These are phyloP conservation scores for Oegoconia quadripuncta DNA, from an alignment of 2,888 invertebrate genomes.

Conservation along the genomic window DNA sequence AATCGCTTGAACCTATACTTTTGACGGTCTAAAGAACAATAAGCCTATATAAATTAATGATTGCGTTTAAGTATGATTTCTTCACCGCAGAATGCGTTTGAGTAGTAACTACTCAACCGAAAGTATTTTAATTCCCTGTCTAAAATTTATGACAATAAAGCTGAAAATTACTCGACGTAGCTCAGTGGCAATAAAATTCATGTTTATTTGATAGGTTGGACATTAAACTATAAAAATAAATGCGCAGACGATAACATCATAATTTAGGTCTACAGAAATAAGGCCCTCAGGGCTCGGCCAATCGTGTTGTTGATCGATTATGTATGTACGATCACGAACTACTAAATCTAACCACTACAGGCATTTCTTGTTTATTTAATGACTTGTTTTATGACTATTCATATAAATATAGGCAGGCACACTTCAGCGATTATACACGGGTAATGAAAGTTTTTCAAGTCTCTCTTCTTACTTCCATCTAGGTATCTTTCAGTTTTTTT, in stretches of 20 bases:
- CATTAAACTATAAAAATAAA: conserved; percentile 5
- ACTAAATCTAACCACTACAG: no score
- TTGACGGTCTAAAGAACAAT: conserved; percentile 6
- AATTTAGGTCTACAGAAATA: conserved; percentile 24
- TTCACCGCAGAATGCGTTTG: background rate
- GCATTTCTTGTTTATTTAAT: no score
- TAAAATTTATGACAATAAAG: no score
- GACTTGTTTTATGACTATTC: no score
- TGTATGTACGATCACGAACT: conserved; percentile 20
- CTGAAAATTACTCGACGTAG: no score
- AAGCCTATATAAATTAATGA: background rate
- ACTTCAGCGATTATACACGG: no score
- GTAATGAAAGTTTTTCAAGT: no score
- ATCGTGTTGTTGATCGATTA: conserved; percentile 16
- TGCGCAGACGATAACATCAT: conserved; percentile 19
- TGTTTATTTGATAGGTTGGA: conserved; percentile 1
- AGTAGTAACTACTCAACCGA: no score
- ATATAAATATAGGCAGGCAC: no score
- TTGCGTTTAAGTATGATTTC: background rate
- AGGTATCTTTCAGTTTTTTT: no score
- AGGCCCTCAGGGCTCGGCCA: conserved; percentile 25
- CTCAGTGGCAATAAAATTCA: conserved; percentile 5
- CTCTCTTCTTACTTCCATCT: no score
- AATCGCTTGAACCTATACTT: conserved; percentile 28
- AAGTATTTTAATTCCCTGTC: no score